phyloP scores from a whole-genome alignment of 2,797 vertebrate species.

The Australoheros facetus region DNA sequence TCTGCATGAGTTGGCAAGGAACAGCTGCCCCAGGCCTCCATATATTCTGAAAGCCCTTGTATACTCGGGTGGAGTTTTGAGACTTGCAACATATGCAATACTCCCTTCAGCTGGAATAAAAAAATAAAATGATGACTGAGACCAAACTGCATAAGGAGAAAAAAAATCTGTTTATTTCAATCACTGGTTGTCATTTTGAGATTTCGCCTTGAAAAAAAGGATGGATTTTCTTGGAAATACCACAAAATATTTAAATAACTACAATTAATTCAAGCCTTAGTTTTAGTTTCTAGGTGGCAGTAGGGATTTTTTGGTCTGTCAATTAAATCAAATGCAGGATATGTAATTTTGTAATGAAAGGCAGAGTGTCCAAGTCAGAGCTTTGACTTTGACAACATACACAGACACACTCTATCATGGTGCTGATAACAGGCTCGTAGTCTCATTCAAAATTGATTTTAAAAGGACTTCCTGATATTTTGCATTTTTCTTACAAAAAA shows the following conservation, averaged over 20 bases:
- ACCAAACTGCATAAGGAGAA: background rate
- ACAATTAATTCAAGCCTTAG: background rate
- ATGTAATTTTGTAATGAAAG: background rate
- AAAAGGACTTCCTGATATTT: background rate
- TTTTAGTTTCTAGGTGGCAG: background rate
- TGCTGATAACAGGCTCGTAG: background rate
- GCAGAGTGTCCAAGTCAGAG: background rate
- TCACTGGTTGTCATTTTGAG: background rate
- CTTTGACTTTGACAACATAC: background rate
- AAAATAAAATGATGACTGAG: background rate
- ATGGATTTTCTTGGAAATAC: background rate
- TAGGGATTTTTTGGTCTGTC: background rate
- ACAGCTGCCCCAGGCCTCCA: conserved; percentile 22
- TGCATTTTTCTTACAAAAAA: background rate
- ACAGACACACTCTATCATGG: background rate
- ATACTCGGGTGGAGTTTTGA: conserved; percentile 13
- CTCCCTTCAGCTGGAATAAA: conserved; percentile 24
- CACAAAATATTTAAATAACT: background rate
- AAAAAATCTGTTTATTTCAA: background rate
- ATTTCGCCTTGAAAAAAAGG: background rate
- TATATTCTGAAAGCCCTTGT: conserved; percentile 12
- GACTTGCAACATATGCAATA: conserved; percentile 8
- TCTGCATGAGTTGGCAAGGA: conserved; percentile 27
- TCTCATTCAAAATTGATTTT: background rate
- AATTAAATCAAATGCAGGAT: background rate